Base-by-base conservation (phyloP, 1,140 invertebrate species). In the Leptinotarsa lineolata region DNA sequence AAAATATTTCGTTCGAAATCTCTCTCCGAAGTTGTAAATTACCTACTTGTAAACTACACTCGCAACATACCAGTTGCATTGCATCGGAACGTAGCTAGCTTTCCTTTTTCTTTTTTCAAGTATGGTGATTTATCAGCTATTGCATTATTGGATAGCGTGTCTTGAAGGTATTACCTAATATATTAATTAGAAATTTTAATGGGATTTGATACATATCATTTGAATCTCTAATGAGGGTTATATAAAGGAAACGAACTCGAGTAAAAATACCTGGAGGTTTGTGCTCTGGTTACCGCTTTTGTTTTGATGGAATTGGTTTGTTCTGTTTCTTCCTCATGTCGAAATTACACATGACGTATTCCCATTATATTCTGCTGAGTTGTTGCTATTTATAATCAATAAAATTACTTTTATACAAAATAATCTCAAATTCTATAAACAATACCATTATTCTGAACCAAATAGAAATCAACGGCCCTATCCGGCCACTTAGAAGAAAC, bases 181-280 rank as follows among this genome's bases (percentile, higher is more conserved):
- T 54, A 54, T 54, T 54, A 54, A 54, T 54, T 54, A 18, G 48
- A 18, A 54, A 54, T 54, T 54, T 54, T 54, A 54, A 54, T 54
- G 48, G n/a, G 48, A n/a, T 16, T 54, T 54, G 48, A 54, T n/a
- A 54, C 48, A 54, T 54, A 54, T 54, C 48, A 54, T 54, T 54
- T 54, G 48, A 54, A 54, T 54, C 48, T 18, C n/a, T 54, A 54
- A 54, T 54, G 48, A 54, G n/a, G 48, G 48, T 54, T 54, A 54
- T 54, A 54, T 54, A 54, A 54, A 54, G 15, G 48, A 54, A 54
- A 54, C n/a, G 48, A 54, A n/a, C 15, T 18, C 48, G 48, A 16
- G 13, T 16, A 11, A 39, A 39, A 39, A 39, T 39, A 2, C 30
- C 30, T 8, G 8, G 8, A 39, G 8, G 8, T 39, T 11, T 39